Evolutionary conservation across 2,888 invertebrate genomes (phyloP), one percentile per base, ranked within the genome.

Genomic region (Seira ritae): DNA sequence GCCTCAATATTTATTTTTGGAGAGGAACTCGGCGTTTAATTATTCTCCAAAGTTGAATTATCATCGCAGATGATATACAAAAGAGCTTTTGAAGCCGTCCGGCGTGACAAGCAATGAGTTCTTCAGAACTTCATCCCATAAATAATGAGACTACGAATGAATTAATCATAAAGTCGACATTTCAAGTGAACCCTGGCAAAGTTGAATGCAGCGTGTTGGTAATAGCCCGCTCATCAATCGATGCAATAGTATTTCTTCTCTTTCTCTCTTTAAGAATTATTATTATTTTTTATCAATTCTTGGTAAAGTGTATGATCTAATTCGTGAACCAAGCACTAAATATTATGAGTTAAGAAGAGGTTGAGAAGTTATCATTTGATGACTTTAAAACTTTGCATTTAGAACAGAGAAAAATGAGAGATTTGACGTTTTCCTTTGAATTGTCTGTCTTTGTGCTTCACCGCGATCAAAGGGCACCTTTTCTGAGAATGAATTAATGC

Each of bases 381-480:
- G 67, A 46, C 22, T 70, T 60, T 60, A 24, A 19, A 66, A 22
- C 22, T 66, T 22, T 20, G 2, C 20, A 19, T 66, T 66, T 19
- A 20, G 20, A 20, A 22, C 17, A 66, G 66, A 66, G 20, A 66
- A 22, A 17, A 15, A 20, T 66, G 66, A 20, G 22, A 42, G 12
- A 42, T 6, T 42, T 42, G 42, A 42, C 42, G 6, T 42, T 42
- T n/a, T 42, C 42, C 12, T 42, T 42, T 12, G 12, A 60, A 55
- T 23, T 31, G 15, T 37, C 37, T 37, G 67, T 74, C 69, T 75
- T 66, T 81, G 17, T 62, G 22, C 37, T 24, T 19, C 65, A 31
- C 81, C 81, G 81, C 74, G 81, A 75, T 81, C 81, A 81, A 81
- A 75, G 81, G 81, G 75, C 75, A 74, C 24, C 50, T 67, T 66